Evolutionary conservation across 2,888 invertebrate species (phyloP).

Genomic region (Ommatoiulus sabulosus): DNA sequence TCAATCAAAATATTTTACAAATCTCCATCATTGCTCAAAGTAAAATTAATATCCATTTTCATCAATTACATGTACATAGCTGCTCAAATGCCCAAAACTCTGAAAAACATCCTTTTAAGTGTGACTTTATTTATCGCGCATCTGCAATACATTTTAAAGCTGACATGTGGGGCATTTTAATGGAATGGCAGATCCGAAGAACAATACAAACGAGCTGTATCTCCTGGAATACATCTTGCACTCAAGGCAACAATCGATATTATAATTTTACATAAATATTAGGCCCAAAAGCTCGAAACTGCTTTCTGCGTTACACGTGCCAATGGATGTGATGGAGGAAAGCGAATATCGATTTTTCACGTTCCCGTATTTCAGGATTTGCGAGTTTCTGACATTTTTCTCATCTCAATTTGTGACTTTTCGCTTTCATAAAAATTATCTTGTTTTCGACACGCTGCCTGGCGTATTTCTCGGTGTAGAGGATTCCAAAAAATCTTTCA

Average conservation of each 20-base stretch:
- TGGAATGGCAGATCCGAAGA: background rate
- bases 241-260: slow-evolving; percentile 26
- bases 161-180: background rate
- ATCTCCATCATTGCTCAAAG: too few relatives aligned
- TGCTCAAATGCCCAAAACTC: too few relatives aligned
- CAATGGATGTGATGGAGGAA: background rate
- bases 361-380: slow-evolving; percentile 18
- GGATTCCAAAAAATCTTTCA: background rate
- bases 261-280: slow-evolving; percentile 45
- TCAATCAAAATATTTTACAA: too few relatives aligned
- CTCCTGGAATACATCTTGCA: background rate
- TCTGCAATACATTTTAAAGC: background rate
- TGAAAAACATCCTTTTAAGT: too few relatives aligned
- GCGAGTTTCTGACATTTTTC: background rate
- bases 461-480: background rate
- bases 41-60: too few relatives aligned
- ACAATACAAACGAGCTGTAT: background rate
- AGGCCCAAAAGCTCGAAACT: slow-evolving; percentile 10
- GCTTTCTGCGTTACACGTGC: background rate
- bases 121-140: background rate
- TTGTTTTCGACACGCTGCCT: background rate
- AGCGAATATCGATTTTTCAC: background rate
- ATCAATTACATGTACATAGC: too few relatives aligned
- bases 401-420: slow-evolving; percentile 32
- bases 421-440: slow-evolving; percentile 11